These are phyloP conservation scores for Phoxinus dragarum DNA, from an alignment of 2,797 vertebrate species.

Conservation along the genomic window DNA sequence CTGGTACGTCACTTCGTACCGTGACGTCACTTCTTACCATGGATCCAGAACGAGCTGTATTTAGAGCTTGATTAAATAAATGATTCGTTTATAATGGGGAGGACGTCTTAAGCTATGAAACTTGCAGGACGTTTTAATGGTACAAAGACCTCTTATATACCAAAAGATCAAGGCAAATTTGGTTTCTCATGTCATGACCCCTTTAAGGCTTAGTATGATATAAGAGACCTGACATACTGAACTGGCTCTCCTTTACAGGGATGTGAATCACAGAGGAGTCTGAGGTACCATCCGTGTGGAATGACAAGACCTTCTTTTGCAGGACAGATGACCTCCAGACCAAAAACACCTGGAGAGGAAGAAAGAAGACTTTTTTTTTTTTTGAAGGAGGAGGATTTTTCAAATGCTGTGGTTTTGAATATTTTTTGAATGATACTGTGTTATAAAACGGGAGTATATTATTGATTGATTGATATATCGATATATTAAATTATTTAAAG, in stretches of 20 bases:
- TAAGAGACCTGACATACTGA: constrained; percentile 76
- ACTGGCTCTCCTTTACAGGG: constrained; percentile 84
- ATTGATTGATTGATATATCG: too few relatives aligned
- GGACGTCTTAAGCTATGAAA: too few relatives aligned
- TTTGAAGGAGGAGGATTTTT: not conserved
- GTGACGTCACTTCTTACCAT: too few relatives aligned
- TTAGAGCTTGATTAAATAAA: too few relatives aligned
- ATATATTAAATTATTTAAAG: too few relatives aligned
- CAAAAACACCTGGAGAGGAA: constrained; percentile 84
- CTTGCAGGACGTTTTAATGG: too few relatives aligned
- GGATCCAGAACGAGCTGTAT: too few relatives aligned
- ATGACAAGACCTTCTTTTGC: constrained; percentile 91
- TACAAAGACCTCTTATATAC: too few relatives aligned
- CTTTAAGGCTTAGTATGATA: not conserved
- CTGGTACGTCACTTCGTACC: too few relatives aligned
- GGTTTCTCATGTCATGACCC: too few relatives aligned
- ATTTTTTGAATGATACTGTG: not conserved
- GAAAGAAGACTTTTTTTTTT: not conserved
- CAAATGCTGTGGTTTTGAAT: not conserved
- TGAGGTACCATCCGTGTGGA: constrained; percentile 79
- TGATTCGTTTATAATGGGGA: too few relatives aligned
- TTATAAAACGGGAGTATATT: not conserved
- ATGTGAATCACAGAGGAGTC: constrained; percentile 83
- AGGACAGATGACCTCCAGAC: constrained; percentile 85
- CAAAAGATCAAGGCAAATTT: too few relatives aligned